phyloP scores from a whole-genome alignment of 2,797 vertebrate genomes.

The Chanos chanos region DNA sequence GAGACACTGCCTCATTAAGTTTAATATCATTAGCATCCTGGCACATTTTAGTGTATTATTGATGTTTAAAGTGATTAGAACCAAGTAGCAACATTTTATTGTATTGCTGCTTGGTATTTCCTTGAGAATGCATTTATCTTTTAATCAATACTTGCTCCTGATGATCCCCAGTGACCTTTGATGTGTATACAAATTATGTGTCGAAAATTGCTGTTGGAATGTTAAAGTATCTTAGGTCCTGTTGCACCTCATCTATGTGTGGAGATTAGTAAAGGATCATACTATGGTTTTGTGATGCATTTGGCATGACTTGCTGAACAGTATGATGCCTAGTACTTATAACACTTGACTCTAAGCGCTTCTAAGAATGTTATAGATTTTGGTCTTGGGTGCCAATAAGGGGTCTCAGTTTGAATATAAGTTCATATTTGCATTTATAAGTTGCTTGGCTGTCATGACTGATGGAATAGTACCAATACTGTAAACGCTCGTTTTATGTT shows the following conservation, averaged over 20 bases:
- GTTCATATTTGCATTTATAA: no score
- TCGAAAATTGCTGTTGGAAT: slow-evolving; percentile 41
- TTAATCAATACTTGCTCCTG: neutral
- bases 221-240: slow-evolving; percentile 22
- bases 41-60: no score
- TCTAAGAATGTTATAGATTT: slow-evolving; percentile 25
- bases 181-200: slow-evolving; percentile 23
- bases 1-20: no score
- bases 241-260: slow-evolving; percentile 33
- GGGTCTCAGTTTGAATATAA: no score
- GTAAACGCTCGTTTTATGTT: neutral
- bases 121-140: neutral
- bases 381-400: no score
- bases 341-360: slow-evolving; percentile 31
- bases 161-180: slow-evolving; percentile 9
- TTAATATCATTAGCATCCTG: no score
- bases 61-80: no score
- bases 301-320: slow-evolving; percentile 29
- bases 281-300: slow-evolving; percentile 25
- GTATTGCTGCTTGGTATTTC: neutral
- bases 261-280: slow-evolving; percentile 48
- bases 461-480: neutral
- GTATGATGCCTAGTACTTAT: slow-evolving; percentile 20
- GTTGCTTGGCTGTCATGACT: no score
- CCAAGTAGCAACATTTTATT: slow-evolving; percentile 2